Percentiles rank a stretch among this genome's conserved stretches.
Conservation (phyloP, 2,888 invertebrate species). For the Antitype chi region DNA sequence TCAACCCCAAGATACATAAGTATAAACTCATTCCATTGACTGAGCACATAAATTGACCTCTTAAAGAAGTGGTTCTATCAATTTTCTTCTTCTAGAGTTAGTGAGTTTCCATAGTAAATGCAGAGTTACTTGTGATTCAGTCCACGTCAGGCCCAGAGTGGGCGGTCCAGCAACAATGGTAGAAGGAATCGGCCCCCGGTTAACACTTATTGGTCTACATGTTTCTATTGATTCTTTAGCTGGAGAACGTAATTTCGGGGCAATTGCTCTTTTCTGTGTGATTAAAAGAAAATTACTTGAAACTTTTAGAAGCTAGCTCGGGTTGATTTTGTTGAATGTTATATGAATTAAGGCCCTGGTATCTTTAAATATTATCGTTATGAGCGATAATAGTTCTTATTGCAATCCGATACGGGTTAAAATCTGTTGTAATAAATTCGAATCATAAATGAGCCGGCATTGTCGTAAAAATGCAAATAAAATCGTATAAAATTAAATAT, state of each 20-base stretch:
- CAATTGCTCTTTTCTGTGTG: constrained; percentile 55
- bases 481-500: too few relatives aligned
- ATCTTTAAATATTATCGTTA: too few relatives aligned
- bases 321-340: constrained; percentile 2
- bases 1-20: background rate
- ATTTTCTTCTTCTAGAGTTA: background rate
- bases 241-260: constrained; percentile 55
- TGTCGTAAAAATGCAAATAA: too few relatives aligned
- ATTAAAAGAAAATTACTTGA: constrained; percentile 61
- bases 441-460: too few relatives aligned
- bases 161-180: constrained; percentile 81
- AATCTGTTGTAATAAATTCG: too few relatives aligned
- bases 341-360: background rate
- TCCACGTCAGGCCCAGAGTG: constrained; percentile 77
- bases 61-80: background rate
- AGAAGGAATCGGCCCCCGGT: constrained; percentile 82
- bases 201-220: constrained; percentile 86
- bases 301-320: constrained; percentile 25
- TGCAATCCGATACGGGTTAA: too few relatives aligned
- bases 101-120: constrained; percentile 68
- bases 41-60: background rate
- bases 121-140: constrained; percentile 80
- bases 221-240: constrained; percentile 84
- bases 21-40: background rate
- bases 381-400: too few relatives aligned